Base-by-base conservation (phyloP, 2,797 vertebrate species). In the Amazona ochrocephala region DNA sequence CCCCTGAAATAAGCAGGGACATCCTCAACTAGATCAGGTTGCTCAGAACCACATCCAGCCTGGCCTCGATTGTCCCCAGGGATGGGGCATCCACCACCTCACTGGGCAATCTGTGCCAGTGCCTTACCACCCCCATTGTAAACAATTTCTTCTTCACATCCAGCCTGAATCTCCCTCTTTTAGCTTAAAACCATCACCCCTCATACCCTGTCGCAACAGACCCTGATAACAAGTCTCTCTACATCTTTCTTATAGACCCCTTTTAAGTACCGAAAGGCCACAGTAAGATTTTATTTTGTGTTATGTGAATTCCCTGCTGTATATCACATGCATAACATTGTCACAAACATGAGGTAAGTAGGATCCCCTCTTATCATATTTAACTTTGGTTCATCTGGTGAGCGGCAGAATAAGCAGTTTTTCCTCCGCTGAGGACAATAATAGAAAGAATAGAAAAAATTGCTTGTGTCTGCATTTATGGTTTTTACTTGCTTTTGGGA, bases 341-440 rank as follows among this genome's bases (percentile, higher is more conserved):
- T 47, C 87, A 62, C 73, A 75, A 48, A 30, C 45, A 87, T 64
- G 66, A 94, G 82, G 45, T 68, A 92, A 51, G 30, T 2, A 73
- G 50, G 62, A 84, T 53, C 19, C 22, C 56, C 56, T 80, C 82
- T 68, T 68, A 87, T 70, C 78, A 84, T 72, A 61, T 79, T 84
- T 58, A 83, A 79, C 78, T 89, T 85, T 29, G 39, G 54, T 74
- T 91, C 87, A 58, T 37, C 44, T 53, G 21, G 53, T 13, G 39
- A 93, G 42, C 32, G 45, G 58, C 71, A 11, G 51, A 94, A 92
- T 84, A 91, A 87, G 34, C 73, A 75, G 29, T 44, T 90, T 92
- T 78, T 54, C 80, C 83, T 95, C 87, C 73, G 42, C 62, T 48
- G 89, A 95, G 82, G 76, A 26, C 54, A 87, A 76, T 51, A 89